Base-by-base conservation (phyloP, 2,888 invertebrate species). In the Epinotia bilunana region DNA sequence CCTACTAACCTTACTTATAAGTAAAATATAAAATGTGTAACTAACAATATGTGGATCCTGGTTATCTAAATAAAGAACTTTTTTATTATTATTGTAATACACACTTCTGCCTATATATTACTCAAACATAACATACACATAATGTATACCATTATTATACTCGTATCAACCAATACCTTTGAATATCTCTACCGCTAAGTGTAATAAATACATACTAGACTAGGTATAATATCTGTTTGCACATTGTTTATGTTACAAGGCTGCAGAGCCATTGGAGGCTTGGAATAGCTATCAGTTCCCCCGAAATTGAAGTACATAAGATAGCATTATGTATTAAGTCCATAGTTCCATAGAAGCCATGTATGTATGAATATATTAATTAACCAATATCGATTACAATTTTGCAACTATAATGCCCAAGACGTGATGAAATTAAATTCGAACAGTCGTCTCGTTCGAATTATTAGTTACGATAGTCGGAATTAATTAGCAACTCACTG, bases 311-410 rank as follows among this genome's bases (percentile, higher is more conserved):
- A n/a, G 53, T 16, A 33, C 9, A 39, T 39, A 9, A 9, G 39
- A 2, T 39, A 9, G 49, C 13, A 53, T 53, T n/a, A n/a, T 53
- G 2, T n/a, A 53, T 3, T 61, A 61, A 0, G 13, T 61, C 18
- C n/a, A 20, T 20, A 20, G 20, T 20, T 20, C 20, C 23, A 23
- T n/a, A n/a, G 28, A 60, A 70, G 60, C 69, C 18, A 60, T 61
- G 28, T 61, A 60, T 60, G n/a, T 46, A 46, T 60, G 69, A 70
- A 70, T 70, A 70, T 70, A 70, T n/a, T 11, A 70, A 70, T 60
- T 70, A 61, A 33, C 4, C 11, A 58, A 28, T 49, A 60, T 60
- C 28, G 69, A 46, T 13, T 46, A 11, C 28, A 43, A 70, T 60
- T 49, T 46, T 43, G 23, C 58, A 46, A 60, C n/a, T 43, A 9